Evolutionary conservation across 2,113 vertebrate species (phyloP).

Genomic region (Anguilla japonica): DNA sequence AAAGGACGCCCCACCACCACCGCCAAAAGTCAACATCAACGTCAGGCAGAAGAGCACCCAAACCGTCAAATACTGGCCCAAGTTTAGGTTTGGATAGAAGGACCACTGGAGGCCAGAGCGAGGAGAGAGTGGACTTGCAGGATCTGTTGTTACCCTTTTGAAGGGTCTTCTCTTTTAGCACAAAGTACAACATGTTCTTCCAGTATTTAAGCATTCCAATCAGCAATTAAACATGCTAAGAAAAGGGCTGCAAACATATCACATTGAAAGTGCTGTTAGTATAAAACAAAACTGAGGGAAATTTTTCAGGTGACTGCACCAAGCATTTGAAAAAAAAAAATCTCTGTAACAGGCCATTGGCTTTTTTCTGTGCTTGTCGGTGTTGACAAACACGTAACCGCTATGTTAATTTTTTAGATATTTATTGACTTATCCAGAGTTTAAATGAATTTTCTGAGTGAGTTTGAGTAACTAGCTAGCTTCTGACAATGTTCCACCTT

Average conservation of each 20-base stretch:
- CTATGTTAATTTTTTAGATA: neutral
- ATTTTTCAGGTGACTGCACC: neutral
- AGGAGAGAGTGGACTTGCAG: neutral
- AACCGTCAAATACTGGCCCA: constrained; percentile 85
- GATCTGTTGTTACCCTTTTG: neutral
- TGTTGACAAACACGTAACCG: neutral
- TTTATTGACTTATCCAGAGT: neutral
- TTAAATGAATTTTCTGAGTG: neutral
- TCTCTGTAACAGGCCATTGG: neutral
- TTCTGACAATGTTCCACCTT: constrained; percentile 16
- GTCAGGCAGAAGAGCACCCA: constrained; percentile 58
- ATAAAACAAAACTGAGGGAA: neutral
- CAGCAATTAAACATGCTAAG: neutral
- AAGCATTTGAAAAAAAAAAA: neutral
- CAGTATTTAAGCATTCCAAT: constrained; percentile 18
- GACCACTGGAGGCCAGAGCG: neutral
- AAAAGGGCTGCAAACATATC: constrained; percentile 13
- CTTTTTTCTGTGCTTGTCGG: neutral
- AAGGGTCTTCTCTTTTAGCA: neutral
- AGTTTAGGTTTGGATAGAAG: constrained; percentile 88
- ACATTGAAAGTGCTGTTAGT: neutral
- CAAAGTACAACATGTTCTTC: neutral
- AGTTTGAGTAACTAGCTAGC: neutral
- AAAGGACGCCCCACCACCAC: constrained; percentile 49
- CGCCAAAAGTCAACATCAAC: constrained; percentile 47